A percentile compares a stretch with the other conserved stretches of the same genome.
phyloP scores from a whole-genome alignment of 2,113 vertebrate species.

The Gnathonemus longibarbis region DNA sequence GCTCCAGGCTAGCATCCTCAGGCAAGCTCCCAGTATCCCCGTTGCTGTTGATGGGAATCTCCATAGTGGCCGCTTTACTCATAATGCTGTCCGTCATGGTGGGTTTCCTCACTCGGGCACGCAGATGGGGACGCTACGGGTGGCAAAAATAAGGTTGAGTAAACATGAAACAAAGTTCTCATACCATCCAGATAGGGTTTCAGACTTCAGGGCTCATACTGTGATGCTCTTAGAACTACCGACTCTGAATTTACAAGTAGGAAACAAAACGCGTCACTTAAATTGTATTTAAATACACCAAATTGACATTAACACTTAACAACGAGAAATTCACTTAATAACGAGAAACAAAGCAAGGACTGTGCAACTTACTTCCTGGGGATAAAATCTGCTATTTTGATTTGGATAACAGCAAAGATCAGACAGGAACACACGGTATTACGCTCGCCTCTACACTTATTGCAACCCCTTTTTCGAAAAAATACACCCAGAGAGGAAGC shows the following conservation, averaged over 20 bases:
- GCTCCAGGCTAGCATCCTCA: conserved; percentile 18
- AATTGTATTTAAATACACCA: not conserved
- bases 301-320: not conserved
- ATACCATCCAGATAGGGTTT: not conserved
- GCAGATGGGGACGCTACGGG: not conserved
- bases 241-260: not conserved
- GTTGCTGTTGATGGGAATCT: conserved; percentile 93
- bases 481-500: not conserved
- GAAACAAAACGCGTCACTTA: not conserved
- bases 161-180: not conserved
- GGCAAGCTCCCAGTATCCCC: conserved; percentile 74
- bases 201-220: not conserved
- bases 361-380: not conserved
- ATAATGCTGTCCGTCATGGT: conserved; percentile 88
- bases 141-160: not conserved
- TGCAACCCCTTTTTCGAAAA: not conserved
- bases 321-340: not conserved
- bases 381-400: not conserved
- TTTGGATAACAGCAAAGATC: not conserved
- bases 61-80: conserved; percentile 95
- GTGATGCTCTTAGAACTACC: not conserved
- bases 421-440: not conserved
- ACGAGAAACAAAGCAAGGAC: not conserved
- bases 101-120: conserved; percentile 36
- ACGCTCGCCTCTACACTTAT: not conserved